Conservation (phyloP, 2,888 invertebrate species). For the Chrysotoxum bicinctum region DNA sequence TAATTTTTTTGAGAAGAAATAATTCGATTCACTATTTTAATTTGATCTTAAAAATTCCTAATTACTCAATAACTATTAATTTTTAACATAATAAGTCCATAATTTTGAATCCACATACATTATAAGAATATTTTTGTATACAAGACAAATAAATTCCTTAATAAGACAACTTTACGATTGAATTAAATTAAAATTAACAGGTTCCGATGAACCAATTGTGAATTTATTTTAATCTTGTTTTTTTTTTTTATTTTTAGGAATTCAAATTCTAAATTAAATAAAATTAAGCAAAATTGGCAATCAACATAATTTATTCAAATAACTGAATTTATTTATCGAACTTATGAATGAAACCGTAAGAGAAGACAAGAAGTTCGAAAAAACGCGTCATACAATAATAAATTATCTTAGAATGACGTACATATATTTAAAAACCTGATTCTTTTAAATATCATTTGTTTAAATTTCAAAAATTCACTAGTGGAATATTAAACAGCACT, state of each 20-base stretch:
- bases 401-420: too few relatives aligned
- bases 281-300: background rate
- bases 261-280: background rate
- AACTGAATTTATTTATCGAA: background rate
- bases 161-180: background rate
- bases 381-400: background rate
- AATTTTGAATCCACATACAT: too few relatives aligned
- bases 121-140: too few relatives aligned
- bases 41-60: too few relatives aligned
- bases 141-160: background rate
- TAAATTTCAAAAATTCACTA: too few relatives aligned
- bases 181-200: background rate
- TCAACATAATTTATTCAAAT: background rate
- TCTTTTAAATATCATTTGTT: too few relatives aligned
- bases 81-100: too few relatives aligned
- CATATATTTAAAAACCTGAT: too few relatives aligned
- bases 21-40: too few relatives aligned
- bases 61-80: too few relatives aligned
- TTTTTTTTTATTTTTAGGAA: background rate
- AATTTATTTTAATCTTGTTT: background rate
- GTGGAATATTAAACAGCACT: too few relatives aligned
- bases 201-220: background rate
- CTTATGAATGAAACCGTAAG: background rate
- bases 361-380: background rate
- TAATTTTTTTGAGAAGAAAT: too few relatives aligned